Percentiles rank a stretch among this genome's conserved stretches.
Conservation (phyloP, 2,888 invertebrate genomes). For the Chrysolina oricalcia region DNA sequence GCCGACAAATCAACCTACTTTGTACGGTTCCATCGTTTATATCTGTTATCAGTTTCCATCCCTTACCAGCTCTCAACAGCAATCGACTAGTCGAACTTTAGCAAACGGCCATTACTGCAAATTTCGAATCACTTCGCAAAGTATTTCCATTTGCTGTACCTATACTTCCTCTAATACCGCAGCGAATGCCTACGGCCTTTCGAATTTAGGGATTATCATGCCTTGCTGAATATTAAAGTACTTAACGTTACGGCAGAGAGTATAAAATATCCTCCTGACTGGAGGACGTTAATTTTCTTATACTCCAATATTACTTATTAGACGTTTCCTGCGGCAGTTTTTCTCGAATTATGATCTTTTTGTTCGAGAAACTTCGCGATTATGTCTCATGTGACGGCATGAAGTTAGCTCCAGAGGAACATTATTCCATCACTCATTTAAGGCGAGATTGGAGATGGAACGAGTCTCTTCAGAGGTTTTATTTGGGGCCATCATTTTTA, state of each 20-base stretch:
- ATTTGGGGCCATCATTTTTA: conserved; percentile 4
- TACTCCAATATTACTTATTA: conserved; percentile 18
- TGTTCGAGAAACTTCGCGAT: conserved; percentile 8
- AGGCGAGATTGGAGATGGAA: background rate
- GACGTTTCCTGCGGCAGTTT: conserved; percentile 19
- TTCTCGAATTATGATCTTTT: conserved; percentile 6
- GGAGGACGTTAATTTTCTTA: conserved; percentile 22
- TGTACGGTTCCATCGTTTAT: background rate
- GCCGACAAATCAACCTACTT: background rate
- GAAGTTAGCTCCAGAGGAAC: conserved; percentile 6
- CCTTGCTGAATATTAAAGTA: conserved; percentile 64
- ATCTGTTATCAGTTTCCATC: background rate
- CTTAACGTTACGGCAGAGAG: conserved; percentile 55
- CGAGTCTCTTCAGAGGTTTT: background rate
- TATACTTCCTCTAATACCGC: conserved; percentile 50
- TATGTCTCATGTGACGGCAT: conserved; percentile 12
- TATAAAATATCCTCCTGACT: conserved; percentile 22
- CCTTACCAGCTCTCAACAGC: background rate
- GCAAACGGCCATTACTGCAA: conserved; percentile 63
- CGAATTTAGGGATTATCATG: conserved; percentile 65
- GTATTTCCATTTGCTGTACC: conserved; percentile 65
- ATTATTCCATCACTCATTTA: conserved; percentile 6
- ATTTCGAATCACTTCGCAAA: conserved; percentile 69
- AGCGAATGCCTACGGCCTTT: conserved; percentile 56
- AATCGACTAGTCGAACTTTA: conserved; percentile 4